Conservation (phyloP, 1,140 invertebrate species). For the Drosophila grimshawi region DNA sequence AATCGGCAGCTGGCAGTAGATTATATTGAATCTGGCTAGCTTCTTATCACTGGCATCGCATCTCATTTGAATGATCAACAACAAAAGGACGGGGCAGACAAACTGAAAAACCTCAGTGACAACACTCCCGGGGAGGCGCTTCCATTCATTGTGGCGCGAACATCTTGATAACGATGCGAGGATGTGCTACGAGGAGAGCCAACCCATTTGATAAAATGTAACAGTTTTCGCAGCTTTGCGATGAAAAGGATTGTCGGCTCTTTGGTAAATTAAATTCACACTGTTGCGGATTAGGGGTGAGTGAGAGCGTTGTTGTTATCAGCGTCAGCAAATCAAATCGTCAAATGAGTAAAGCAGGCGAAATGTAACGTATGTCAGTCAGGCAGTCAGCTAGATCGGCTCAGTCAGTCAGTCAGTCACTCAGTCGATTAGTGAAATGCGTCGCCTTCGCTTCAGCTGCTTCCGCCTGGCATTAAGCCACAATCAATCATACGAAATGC, state of each 20-base stretch:
- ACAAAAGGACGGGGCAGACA: conserved; percentile 40
- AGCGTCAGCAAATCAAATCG: conserved; percentile 69
- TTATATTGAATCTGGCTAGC: conserved; percentile 9
- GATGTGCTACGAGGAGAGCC: background rate
- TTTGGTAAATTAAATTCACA: conserved; percentile 83
- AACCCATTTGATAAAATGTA: conserved; percentile 40
- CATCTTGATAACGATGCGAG: conserved; percentile 62
- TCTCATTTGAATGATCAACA: conserved; percentile 64
- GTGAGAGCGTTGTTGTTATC: conserved; percentile 51
- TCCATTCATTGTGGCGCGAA: conserved; percentile 43
- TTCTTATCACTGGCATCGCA: conserved; percentile 39
- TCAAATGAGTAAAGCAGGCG: conserved; percentile 58
- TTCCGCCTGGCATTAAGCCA: conserved; percentile 68
- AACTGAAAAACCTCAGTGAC: conserved; percentile 12
- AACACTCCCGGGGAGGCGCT: conserved; percentile 16
- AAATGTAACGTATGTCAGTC: conserved; percentile 64
- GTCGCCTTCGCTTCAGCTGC: conserved; percentile 63
- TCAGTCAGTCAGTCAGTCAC: conserved; percentile 19
- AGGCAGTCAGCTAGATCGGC: conserved; percentile 32
- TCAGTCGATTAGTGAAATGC: conserved; percentile 55
- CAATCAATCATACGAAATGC: conserved; percentile 73
- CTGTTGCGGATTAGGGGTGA: conserved; percentile 73
- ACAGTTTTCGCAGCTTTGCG: conserved; percentile 33
- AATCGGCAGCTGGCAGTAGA: conserved; percentile 30
- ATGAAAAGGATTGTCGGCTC: conserved; percentile 71